A percentile compares a stretch with the other conserved stretches of the same genome.
phyloP scores from a whole-genome alignment of 2,888 invertebrate genomes.

The Tridacna crocea region DNA sequence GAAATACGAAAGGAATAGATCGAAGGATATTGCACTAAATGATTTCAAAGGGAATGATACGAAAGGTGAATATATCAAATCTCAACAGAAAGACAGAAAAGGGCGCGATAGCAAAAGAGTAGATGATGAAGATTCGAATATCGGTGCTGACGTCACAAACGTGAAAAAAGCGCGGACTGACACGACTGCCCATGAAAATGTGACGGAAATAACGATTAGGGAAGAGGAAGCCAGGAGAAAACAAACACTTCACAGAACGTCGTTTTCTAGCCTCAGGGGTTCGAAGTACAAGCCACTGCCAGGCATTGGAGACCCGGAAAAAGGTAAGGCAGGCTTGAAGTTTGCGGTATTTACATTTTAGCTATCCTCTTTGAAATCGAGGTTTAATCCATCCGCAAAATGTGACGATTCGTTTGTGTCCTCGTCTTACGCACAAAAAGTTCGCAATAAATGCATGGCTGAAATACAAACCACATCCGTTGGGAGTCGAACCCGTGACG shows the following conservation, averaged over 20 bases:
- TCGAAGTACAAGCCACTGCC: constrained; percentile 9
- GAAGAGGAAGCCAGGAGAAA: neutral
- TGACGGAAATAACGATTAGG: neutral
- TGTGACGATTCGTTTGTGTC: no score
- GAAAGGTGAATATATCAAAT: neutral
- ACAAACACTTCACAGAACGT: constrained; percentile 1
- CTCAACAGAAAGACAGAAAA: neutral
- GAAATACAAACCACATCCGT: no score
- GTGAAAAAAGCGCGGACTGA: constrained; percentile 7
- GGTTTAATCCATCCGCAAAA: no score
- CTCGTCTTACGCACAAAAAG: no score
- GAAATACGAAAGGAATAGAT: constrained; percentile 1
- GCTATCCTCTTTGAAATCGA: no score
- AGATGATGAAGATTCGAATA: neutral
- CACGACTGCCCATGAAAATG: neutral
- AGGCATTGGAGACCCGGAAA: neutral
- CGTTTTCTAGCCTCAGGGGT: constrained; percentile 1
- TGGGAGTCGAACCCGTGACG: no score
- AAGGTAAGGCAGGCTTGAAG: neutral
- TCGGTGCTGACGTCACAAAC: neutral
- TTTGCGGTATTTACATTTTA: no score
- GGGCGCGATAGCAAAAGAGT: neutral
- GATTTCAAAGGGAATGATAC: neutral
- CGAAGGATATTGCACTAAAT: neutral
- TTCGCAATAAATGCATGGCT: no score